Evolutionary conservation across 2,888 invertebrate species (phyloP).

Genomic region (Cactoblastis cactorum): DNA sequence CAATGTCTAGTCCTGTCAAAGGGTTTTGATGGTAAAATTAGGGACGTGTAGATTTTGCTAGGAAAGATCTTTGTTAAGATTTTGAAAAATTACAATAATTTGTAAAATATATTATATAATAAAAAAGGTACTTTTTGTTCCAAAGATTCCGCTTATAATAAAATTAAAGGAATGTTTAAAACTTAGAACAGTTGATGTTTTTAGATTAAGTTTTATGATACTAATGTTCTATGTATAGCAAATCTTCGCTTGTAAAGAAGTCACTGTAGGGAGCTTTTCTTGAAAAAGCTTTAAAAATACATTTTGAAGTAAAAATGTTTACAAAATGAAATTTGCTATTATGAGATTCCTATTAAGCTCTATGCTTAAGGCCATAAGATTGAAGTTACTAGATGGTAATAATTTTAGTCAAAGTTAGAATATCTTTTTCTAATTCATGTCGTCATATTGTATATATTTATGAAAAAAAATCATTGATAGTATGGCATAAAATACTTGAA

Average conservation of each 20-base stretch:
- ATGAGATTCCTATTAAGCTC: conserved; percentile 53
- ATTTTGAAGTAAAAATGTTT: no score
- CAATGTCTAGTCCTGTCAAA: background rate
- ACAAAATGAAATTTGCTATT: conserved; percentile 34
- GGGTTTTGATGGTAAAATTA: background rate
- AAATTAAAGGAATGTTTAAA: no score
- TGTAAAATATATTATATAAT: no score
- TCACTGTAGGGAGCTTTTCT: no score
- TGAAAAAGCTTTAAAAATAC: no score
- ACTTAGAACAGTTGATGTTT: no score
- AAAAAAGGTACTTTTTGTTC: no score
- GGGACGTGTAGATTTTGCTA: background rate
- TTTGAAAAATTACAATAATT: no score
- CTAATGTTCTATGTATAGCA: no score
- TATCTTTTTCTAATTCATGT: background rate
- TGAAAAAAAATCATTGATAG: background rate
- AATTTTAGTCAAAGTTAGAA: conserved; percentile 15
- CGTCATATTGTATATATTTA: background rate
- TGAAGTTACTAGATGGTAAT: conserved; percentile 40
- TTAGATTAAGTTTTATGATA: no score
- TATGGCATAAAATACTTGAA: background rate
- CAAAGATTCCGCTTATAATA: no score
- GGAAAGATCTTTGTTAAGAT: background rate
- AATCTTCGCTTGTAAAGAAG: no score
- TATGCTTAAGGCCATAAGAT: conserved; percentile 35